Evolutionary conservation across 1,140 invertebrate species (phyloP), one percentile per base, ranked within the genome.

Genomic region (Heliconius eleuchia): DNA sequence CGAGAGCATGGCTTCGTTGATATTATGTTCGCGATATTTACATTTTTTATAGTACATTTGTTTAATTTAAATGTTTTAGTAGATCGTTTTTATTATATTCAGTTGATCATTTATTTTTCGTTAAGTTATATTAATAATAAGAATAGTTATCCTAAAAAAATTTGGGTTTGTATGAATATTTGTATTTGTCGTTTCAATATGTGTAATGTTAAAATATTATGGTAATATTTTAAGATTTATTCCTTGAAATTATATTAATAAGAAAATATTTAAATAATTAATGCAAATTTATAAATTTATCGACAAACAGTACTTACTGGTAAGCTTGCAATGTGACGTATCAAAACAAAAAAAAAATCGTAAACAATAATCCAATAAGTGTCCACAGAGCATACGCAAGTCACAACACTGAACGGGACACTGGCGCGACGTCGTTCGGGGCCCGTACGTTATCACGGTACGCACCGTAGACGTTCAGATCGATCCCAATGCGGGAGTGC

Each of bases 401-500:
- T 85, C 87, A 92, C 91, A 90, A 89, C 91, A 92, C 91, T 87
- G 80, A 81, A 82, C 79, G 79, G 83, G 81, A 79, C 88, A 88
- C 86, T 85, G 82, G 82, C 86, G 87, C 87, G 86, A 85, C 86
- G 87, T 90, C 87, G 89, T 87, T 82, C 34, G 81, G 85, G 79
- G 76, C 81, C 84, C 86, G 85, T 83, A 83, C 80, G 85, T 90
- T 91, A 90, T 92, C 88, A 90, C 84, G 82, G 81, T 80, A 86
- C 60, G 60, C 60, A 83, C 84, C 83, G 87, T 87, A 85, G 87
- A 89, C 87, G 86, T 88, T 85, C 89, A 86, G 86, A 91, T 91
- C 89, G 89, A 91, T 91, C 84, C 85, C 84, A 85, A 84, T 89
- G 86, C 86, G 87, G 88, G 86, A 89, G 84, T 89, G 88, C 89